Evolutionary conservation across 2,888 invertebrate genomes (phyloP), one percentile per base, ranked within the genome.

Genomic region (Beris chalybata): DNA sequence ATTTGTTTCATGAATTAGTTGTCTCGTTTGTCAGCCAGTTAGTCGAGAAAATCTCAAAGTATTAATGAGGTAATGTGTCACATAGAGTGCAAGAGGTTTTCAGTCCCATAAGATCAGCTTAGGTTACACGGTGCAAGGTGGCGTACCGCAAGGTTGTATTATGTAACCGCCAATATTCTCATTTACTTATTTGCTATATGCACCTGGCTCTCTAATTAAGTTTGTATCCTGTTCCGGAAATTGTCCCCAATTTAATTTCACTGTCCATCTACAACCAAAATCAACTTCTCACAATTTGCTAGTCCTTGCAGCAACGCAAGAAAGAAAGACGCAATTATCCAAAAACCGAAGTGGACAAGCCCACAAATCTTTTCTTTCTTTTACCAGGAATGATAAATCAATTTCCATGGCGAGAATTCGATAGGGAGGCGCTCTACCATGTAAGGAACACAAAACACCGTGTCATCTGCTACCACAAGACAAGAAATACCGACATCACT

Each of bases 351-450:
- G 31, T 11, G 53, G 12, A 22, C 52, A 52, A 52, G 12, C 15
- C 52, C 52, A 52, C 52, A 52, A 29, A 52, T 52, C 11, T 30
- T 52, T 15, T 11, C 13, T 22, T 29, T 11, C 29, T 29, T 9
- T 45, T 22, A 30, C 11, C 30, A 55, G 31, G 31, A 22, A 58
- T 58, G 43, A 61, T 54, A 64, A 64, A 64, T 64, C 64, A 64
- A 64, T 67, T 67, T 54, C 48, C 44, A 13, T 47, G 31, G 48
- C 29, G 47, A 22, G 22, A 15, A 67, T 67, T 67, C 30, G 65
- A 59, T 54, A 53, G 44, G 67, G 65, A 58, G 67, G 67, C 67
- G 65, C 69, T 66, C 66, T 64, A 13, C 54, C 64, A 44, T 64
- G 55, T 31, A 54, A 47, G 64, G 43, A 64, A 64, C 45, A 65